These are phyloP conservation scores for Cecidostiba fungosa DNA, from an alignment of 2,888 invertebrate species.

Conservation along the genomic window DNA sequence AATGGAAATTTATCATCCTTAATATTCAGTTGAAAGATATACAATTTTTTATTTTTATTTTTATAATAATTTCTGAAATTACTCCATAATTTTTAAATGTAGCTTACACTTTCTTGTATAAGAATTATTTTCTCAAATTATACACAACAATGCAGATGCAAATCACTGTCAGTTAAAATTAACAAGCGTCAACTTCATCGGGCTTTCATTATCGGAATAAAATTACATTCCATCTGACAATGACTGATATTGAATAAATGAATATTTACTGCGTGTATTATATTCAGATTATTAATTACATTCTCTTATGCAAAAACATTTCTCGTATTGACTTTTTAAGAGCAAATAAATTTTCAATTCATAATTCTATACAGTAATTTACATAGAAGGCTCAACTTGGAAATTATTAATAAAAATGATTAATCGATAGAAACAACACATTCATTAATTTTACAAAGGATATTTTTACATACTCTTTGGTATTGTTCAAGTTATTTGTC, in stretches of 20 bases:
- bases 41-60: too few relatives aligned
- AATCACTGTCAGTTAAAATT: conserved; percentile 18
- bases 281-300: conserved; percentile 27
- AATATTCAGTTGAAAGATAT: too few relatives aligned
- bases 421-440: background rate
- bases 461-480: background rate
- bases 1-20: too few relatives aligned
- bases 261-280: conserved; percentile 28
- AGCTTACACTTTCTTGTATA: background rate
- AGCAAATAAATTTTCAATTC: background rate
- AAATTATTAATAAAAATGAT: background rate
- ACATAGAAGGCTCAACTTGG: background rate
- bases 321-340: background rate
- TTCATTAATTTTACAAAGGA: background rate
- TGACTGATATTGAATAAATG: conserved; percentile 31
- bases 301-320: background rate
- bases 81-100: too few relatives aligned
- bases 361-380: background rate
- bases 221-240: conserved; percentile 31
- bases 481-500: conserved; percentile 35
- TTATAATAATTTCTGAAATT: too few relatives aligned
- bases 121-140: background rate
- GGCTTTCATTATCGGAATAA: conserved; percentile 33
- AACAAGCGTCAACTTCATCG: conserved; percentile 6
- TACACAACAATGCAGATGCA: background rate